phyloP scores from a whole-genome alignment of 2,797 vertebrate genomes.

The Diceros bicornis region DNA sequence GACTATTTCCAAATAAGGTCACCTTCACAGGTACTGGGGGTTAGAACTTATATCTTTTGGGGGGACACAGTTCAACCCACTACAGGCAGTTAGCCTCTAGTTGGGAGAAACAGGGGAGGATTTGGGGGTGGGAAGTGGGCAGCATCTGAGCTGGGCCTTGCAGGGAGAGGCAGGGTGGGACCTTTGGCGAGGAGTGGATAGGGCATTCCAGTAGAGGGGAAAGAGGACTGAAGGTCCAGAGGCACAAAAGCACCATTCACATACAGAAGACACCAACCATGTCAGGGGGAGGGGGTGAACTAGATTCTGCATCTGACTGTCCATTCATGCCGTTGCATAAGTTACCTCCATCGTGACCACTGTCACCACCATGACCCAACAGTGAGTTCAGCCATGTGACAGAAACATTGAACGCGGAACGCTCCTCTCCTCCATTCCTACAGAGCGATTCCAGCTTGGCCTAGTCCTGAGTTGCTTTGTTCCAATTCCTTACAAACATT shows the following conservation, averaged over 20 bases:
- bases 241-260: not conserved
- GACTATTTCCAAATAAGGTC: not conserved
- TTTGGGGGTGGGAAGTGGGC: not conserved
- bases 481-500: not conserved
- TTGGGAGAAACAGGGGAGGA: not conserved
- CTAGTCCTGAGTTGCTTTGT: no score
- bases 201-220: not conserved
- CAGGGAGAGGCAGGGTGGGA: not conserved
- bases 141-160: not conserved
- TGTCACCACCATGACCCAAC: accelerated
- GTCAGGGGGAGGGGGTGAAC: no score
- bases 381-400: not conserved
- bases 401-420: accelerated
- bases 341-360: not conserved
- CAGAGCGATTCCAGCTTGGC: not conserved
- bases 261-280: accelerated
- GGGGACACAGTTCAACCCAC: not conserved
- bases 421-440: no score
- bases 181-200: not conserved
- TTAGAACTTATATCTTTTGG: not conserved
- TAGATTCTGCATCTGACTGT: not conserved
- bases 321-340: not conserved
- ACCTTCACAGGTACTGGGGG: not conserved
- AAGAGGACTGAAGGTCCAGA: not conserved
- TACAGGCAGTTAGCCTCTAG: not conserved